Conservation (phyloP, 1,140 invertebrate genomes). For the Campoletis sonorensis region DNA sequence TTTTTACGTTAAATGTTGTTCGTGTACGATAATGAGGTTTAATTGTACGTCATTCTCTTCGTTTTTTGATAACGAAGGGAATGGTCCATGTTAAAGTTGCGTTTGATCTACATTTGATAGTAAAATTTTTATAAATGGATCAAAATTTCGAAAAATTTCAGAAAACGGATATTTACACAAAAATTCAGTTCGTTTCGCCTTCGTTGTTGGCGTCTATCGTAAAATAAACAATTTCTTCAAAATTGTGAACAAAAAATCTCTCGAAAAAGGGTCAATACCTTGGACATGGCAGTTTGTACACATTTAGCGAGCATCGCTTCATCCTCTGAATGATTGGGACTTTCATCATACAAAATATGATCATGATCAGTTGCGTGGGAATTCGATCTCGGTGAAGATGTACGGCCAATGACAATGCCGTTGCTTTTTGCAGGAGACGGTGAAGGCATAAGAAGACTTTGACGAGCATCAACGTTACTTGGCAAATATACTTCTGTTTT, state of each 20-base stretch:
- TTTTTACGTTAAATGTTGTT: no score
- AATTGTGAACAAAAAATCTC: not conserved
- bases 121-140: not conserved
- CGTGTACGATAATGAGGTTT: no score
- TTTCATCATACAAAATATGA: conserved; percentile 62
- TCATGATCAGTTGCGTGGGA: not conserved
- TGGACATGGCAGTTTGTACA: conserved; percentile 77
- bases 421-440: not conserved
- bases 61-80: no score
- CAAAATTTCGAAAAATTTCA: no score
- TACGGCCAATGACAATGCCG: conserved; percentile 1
- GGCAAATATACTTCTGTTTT: conserved; percentile 2
- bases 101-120: no score
- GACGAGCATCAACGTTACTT: not conserved
- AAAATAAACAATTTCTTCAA: not conserved
- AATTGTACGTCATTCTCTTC: no score
- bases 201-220: no score
- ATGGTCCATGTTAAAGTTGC: no score
- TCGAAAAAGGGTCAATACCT: conserved; percentile 48
- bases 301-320: conserved; percentile 75
- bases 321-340: conserved; percentile 68
- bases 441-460: not conserved
- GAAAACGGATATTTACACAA: no score
- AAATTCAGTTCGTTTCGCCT: no score
- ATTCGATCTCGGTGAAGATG: not conserved